These are phyloP conservation scores for Potorous gilbertii DNA, from an alignment of 2,797 vertebrate species.

Conservation along the genomic window DNA sequence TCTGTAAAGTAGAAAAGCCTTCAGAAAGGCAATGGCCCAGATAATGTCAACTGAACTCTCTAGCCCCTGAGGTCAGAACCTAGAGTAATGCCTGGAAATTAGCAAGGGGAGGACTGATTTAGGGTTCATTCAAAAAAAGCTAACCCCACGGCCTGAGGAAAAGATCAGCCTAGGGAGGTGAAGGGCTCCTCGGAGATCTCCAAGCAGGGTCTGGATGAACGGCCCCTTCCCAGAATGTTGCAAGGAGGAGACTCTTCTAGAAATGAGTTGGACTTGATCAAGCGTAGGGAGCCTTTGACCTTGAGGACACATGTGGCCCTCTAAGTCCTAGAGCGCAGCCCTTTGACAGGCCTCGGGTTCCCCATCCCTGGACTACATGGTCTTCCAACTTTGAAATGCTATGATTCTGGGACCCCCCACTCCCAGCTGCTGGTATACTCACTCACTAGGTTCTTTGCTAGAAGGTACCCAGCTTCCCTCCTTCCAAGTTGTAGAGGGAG, in stretches of 20 bases:
- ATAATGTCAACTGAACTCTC: neutral
- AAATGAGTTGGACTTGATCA: neutral
- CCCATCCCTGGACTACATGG: neutral
- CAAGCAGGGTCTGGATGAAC: neutral
- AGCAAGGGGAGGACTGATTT: neutral
- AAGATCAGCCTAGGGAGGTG: neutral
- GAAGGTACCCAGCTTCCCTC: neutral
- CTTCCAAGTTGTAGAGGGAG: neutral
- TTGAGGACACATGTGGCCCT: too few species aligned
- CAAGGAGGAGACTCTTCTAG: neutral
- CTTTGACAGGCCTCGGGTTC: too few species aligned
- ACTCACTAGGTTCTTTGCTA: neutral
- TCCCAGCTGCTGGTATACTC: neutral
- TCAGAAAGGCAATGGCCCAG: neutral
- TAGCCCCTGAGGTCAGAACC: neutral
- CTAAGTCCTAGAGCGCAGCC: too few species aligned
- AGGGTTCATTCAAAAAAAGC: neutral
- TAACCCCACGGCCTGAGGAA: neutral
- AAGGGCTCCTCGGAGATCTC: neutral
- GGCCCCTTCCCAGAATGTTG: neutral
- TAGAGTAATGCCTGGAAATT: neutral
- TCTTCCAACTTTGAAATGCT: neutral
- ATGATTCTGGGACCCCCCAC: neutral
- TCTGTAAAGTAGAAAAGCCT: neutral
- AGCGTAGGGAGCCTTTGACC: too few species aligned